Evolutionary conservation across 2,888 invertebrate species (phyloP).

Genomic region (Autographa gamma): DNA sequence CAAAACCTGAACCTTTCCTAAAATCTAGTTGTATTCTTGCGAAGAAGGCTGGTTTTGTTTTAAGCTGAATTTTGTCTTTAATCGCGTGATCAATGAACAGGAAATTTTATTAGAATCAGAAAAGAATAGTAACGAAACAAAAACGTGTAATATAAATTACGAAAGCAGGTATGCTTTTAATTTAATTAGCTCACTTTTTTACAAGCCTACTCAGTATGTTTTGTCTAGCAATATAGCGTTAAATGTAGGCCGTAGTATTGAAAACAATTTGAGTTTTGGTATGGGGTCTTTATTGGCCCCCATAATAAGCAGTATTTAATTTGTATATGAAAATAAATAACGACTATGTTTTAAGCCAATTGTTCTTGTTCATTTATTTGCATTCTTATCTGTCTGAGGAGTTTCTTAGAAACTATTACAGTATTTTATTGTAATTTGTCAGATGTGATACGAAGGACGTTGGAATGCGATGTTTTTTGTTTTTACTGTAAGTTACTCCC

Average conservation of each 20-base stretch:
- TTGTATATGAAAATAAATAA: background rate
- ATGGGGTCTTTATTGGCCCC: too few species aligned
- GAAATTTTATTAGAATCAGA: background rate
- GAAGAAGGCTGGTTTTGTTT: background rate
- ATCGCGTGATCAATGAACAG: background rate
- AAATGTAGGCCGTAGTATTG: too few species aligned
- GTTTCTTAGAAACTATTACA: slow-evolving; percentile 25
- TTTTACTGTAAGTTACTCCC: background rate
- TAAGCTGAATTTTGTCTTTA: background rate
- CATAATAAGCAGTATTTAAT: too few species aligned
- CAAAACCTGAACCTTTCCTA: too few species aligned
- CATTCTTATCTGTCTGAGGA: slow-evolving; percentile 28
- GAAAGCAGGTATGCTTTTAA: too few species aligned
- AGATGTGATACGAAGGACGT: slow-evolving; percentile 6
- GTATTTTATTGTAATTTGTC: slow-evolving; percentile 31
- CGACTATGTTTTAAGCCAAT: slow-evolving; percentile 10
- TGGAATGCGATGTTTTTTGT: slow-evolving; percentile 12
- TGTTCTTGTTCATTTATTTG: slow-evolving; percentile 41
- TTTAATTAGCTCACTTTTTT: too few species aligned
- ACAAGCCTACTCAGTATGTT: too few species aligned
- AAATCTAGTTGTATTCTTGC: too few species aligned
- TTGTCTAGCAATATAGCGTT: too few species aligned
- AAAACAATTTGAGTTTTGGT: too few species aligned
- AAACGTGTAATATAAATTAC: too few species aligned
- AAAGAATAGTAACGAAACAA: too few species aligned